Percentiles rank a stretch among this genome's conserved stretches.
These are phyloP conservation scores for Rotaria sp. DNA, from an alignment of 2,888 invertebrate genomes.

Conservation along the genomic window DNA sequence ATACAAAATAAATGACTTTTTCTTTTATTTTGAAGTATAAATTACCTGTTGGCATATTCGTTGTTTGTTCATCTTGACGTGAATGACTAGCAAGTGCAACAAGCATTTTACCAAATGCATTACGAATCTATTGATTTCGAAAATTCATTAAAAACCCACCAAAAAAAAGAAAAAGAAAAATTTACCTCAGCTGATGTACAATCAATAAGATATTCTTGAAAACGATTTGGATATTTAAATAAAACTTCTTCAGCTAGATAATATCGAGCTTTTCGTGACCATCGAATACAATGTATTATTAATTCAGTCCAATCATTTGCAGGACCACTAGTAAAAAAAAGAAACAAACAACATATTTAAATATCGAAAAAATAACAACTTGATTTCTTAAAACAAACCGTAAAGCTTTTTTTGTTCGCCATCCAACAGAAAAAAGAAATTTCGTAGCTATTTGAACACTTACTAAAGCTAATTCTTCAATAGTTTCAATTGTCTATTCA, in stretches of 20 bases:
- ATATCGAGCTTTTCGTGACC: slow-evolving; percentile 70
- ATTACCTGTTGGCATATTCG: neutral
- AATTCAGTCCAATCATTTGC: slow-evolving; percentile 64
- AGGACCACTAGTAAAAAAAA: slow-evolving; percentile 63
- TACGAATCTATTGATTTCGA: slow-evolving; percentile 62
- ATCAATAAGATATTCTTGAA: slow-evolving; percentile 78
- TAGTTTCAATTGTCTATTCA: slow-evolving; percentile 58
- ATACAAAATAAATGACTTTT: too few species aligned
- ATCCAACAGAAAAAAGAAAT: slow-evolving; percentile 87
- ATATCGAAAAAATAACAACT: neutral
- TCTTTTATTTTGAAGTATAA: too few species aligned
- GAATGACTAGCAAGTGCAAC: slow-evolving; percentile 67
- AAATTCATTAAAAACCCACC: slow-evolving; percentile 69
- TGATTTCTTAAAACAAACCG: slow-evolving; percentile 50
- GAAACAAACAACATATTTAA: neutral
- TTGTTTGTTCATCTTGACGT: slow-evolving; percentile 12
- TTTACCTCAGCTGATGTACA: slow-evolving; percentile 76
- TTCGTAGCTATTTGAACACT: slow-evolving; percentile 81
- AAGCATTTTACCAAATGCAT: slow-evolving; percentile 82
- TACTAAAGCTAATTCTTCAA: slow-evolving; percentile 80
- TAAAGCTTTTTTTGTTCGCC: slow-evolving; percentile 86
- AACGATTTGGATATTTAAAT: slow-evolving; percentile 76
- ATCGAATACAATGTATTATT: slow-evolving; percentile 50
- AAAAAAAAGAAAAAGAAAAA: neutral
- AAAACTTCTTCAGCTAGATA: slow-evolving; percentile 87